phyloP scores from a whole-genome alignment of 2,888 invertebrate genomes.

The Eugnorisma glareosa region DNA sequence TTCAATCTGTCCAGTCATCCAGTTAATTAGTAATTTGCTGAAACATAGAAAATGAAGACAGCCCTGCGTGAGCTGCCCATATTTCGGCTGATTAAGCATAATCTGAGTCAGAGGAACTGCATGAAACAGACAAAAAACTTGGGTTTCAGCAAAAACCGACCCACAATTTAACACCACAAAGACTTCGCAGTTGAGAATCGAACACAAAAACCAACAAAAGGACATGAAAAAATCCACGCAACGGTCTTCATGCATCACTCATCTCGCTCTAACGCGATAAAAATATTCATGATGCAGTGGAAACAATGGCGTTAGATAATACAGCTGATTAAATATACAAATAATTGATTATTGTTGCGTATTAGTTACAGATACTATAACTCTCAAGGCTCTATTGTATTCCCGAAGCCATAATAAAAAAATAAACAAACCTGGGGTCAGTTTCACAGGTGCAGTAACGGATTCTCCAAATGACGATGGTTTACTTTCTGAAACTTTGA shows the following conservation, averaged over 20 bases:
- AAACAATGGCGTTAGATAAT: constrained; percentile 85
- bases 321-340: constrained; percentile 77
- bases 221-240: constrained; percentile 80
- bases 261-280: constrained; percentile 86
- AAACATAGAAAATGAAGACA: constrained; percentile 40
- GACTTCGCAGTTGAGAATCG: constrained; percentile 54
- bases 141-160: constrained; percentile 43
- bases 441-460: constrained; percentile 93
- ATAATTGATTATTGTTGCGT: constrained; percentile 11
- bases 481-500: constrained; percentile 90
- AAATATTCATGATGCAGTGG: constrained; percentile 85
- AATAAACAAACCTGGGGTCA: constrained; percentile 96
- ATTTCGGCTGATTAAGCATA: constrained; percentile 49
- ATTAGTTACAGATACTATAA: constrained; percentile 9
- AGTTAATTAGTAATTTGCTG: constrained; percentile 53
- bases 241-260: constrained; percentile 82
- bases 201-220: constrained; percentile 79
- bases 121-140: constrained; percentile 43
- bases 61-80: constrained; percentile 28
- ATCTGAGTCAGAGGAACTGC: constrained; percentile 21
- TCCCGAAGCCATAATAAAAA: constrained; percentile 60
- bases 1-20: constrained; percentile 63
- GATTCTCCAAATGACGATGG: constrained; percentile 96
- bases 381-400: constrained; percentile 9
- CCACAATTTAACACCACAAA: constrained; percentile 49